Base-by-base conservation (phyloP, 2,113 vertebrate genomes). In the Mionectes macconnelli region DNA sequence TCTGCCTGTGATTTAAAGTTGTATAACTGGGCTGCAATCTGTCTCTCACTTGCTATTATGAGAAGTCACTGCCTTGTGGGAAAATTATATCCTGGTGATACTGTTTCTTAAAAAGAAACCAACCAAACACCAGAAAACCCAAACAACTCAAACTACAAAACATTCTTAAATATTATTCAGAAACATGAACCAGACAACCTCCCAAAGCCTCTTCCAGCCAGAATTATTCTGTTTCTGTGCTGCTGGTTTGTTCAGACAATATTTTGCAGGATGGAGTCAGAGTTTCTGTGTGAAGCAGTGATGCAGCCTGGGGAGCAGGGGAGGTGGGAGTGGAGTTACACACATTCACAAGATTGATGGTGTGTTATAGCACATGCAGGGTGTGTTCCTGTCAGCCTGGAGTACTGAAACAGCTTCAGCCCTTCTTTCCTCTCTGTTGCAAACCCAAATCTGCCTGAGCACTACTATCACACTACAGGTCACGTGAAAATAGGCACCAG, bases 391-490 rank as follows among this genome's bases (percentile, higher is more conserved):
- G 19, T 62, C 60, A 74, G n/a, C 30, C 25, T 66, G 42, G 14
- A 30, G 55, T 28, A 35, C 2, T 37, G 85, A 45, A 77, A 19
- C 16, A 19, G 25, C 15, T 67, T 74, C 66, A 62, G 23, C 31
- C 6, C 7, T 25, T 14, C 7, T 19, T 53, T 52, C 52, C 44
- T 80, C n/a, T n/a, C 20, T 50, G 23, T 68, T 30, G 42, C 56
- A 74, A 10, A 24, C 14, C 52, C 12, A 55, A 16, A 52, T 59
- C 77, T 87, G 27, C 55, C 52, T 1, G 0, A 78, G 30, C 50
- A 33, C 23, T 73, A 0, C 64, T 64, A 0, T 40, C 30, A 47
- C 0, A 0, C 56, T 47, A 18, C 25, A 35, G 45, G 49, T 39
- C 19, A 19, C 5, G 6, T 63, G 20, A 39, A 77, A 84, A 68